Percentiles rank a stretch among this genome's conserved stretches.
phyloP scores from a whole-genome alignment of 1,140 invertebrate genomes.

The Micrasema longulum region DNA sequence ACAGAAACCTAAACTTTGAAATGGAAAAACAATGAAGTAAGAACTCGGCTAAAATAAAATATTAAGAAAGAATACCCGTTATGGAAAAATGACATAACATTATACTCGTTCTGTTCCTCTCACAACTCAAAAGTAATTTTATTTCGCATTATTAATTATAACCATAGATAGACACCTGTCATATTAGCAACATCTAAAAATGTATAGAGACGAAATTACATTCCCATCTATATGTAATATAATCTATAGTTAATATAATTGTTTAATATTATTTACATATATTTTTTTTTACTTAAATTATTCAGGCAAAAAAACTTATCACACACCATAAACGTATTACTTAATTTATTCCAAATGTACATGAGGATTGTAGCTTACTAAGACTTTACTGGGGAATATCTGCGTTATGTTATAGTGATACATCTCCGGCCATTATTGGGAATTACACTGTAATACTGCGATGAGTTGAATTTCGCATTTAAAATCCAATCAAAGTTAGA shows the following conservation, averaged over 20 bases:
- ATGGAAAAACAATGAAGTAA: no score
- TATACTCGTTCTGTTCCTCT: conserved; percentile 19
- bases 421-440: neutral
- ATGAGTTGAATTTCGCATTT: no score
- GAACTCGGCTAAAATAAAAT: no score
- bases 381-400: conserved; percentile 21
- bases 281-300: conserved; percentile 54
- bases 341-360: conserved; percentile 36
- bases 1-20: no score
- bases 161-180: conserved; percentile 43
- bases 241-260: conserved; percentile 47
- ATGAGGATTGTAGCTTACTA: conserved; percentile 32
- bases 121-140: conserved; percentile 17
- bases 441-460: neutral
- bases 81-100: conserved; percentile 32
- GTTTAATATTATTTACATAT: conserved; percentile 54
- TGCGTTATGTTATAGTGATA: neutral
- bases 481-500: no score
- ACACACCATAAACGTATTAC: conserved; percentile 52
- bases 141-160: conserved; percentile 23
- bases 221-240: conserved; percentile 48
- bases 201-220: conserved; percentile 49
- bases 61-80: conserved; percentile 45
- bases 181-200: conserved; percentile 46
- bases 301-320: conserved; percentile 55